Conservation (phyloP, 1,140 invertebrate genomes). For the Drosophila parvula region DNA sequence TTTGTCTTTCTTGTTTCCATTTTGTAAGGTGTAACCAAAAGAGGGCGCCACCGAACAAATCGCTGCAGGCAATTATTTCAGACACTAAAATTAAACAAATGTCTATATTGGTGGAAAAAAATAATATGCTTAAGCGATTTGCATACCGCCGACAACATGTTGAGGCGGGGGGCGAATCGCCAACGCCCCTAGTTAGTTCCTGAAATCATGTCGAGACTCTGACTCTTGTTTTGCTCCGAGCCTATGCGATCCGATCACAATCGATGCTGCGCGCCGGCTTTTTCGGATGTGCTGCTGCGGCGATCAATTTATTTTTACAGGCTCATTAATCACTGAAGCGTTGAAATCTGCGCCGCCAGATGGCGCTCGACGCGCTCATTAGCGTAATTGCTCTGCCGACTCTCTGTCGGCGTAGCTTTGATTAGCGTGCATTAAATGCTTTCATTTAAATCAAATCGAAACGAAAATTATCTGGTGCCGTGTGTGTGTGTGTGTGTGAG, state of each 20-base stretch:
- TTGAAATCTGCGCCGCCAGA: constrained; percentile 75
- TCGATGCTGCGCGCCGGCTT: constrained; percentile 20
- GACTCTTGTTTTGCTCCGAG: constrained; percentile 39
- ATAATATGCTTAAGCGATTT: constrained; percentile 25
- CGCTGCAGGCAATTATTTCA: constrained; percentile 22
- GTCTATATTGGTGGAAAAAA: constrained; percentile 37
- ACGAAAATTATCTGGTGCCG: constrained; percentile 41
- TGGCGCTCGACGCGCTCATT: constrained; percentile 77
- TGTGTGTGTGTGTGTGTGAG: constrained; percentile 1
- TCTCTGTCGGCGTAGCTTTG: constrained; percentile 60
- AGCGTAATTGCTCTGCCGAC: constrained; percentile 69
- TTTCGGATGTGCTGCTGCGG: constrained; percentile 25
- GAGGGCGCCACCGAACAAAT: constrained; percentile 10
- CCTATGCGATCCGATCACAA: constrained; percentile 8
- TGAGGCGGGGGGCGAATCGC: constrained; percentile 24
- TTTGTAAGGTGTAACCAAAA: constrained; percentile 3
- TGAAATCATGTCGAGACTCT: constrained; percentile 41
- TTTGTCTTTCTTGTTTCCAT: neutral
- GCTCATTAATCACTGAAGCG: constrained; percentile 80
- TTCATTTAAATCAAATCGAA: constrained; percentile 81
- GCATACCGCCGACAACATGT: constrained; percentile 44
- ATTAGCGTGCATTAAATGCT: constrained; percentile 82
- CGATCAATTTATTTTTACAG: constrained; percentile 70
- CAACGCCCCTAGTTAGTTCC: constrained; percentile 44
- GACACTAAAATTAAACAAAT: constrained; percentile 40